Base-by-base conservation (phyloP, 2,888 invertebrate species). In the Drepanosiphum platanoidis region DNA sequence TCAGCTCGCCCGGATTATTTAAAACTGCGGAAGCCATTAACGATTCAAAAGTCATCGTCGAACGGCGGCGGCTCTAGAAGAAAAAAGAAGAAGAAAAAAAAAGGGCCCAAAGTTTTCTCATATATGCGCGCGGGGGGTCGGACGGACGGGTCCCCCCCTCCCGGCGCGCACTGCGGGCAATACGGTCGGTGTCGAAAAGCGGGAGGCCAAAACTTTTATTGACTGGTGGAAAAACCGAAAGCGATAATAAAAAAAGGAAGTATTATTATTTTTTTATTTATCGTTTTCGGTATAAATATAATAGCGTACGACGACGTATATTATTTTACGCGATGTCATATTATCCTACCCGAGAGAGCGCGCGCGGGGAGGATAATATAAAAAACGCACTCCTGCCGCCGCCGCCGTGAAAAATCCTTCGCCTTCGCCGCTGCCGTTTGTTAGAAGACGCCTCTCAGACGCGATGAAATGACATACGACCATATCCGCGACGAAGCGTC, bases 11-110 rank as follows among this genome's bases (percentile, higher is more conserved):
- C 52, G 84, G 58, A 84, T 84, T 77, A 77, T 84, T 84, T 84
- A 77, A 84, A 75, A 84, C 77, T 77, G 84, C 84, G 84, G 84
- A 84, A 84, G 58, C 84, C 61, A 68, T 84, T 77, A 84, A 84
- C 84, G 84, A 77, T 84, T 84, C 84, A 70, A 84, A 84, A 75
- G 84, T 70, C 84, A 52, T 77, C 68, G 84, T 84, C 58, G n/a
- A 77, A 77, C 27, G 75, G 22, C 39, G 64, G 30, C 13, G 64
- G 64, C 70, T 82, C 42, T 32, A n/a, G n/a, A n/a, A n/a, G n/a
- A n/a, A n/a, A n/a, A n/a, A n/a, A n/a, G n/a, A n/a, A n/a, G n/a
- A n/a, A n/a, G n/a, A n/a, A n/a, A n/a, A n/a, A n/a, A n/a, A n/a
- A n/a, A n/a, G n/a, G 42, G 18, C 11, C 61, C n/a, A 84, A 84